phyloP scores from a whole-genome alignment of 1,140 invertebrate species.

The Caenorhabditis remanei region DNA sequence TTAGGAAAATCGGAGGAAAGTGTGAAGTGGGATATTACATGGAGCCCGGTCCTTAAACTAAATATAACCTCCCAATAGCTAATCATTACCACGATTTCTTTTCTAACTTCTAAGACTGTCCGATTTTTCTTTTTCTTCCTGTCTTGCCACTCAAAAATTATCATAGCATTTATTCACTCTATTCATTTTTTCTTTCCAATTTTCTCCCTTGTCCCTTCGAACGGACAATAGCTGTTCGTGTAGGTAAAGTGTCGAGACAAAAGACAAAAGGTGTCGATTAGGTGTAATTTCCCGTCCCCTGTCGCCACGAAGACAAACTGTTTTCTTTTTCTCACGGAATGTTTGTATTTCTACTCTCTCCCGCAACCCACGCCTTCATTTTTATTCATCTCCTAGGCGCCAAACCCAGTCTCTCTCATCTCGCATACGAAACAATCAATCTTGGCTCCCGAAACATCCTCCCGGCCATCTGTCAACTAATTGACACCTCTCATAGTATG shows the following conservation, averaged over 20 bases:
- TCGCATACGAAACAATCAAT: constrained; percentile 3
- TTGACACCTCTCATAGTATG: constrained; percentile 19
- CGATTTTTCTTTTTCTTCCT: too few relatives aligned
- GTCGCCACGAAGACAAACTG: background rate
- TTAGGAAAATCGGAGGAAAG: too few relatives aligned
- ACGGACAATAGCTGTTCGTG: constrained; percentile 1
- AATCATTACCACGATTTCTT: too few relatives aligned
- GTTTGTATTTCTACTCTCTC: background rate
- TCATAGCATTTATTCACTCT: too few relatives aligned
- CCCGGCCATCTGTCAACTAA: constrained; percentile 48
- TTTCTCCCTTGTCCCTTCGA: background rate
- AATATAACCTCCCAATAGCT: too few relatives aligned
- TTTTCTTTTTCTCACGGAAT: background rate
- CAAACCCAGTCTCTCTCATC: background rate
- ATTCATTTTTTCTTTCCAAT: too few relatives aligned
- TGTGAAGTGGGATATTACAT: too few relatives aligned
- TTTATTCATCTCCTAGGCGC: background rate
- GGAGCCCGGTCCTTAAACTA: too few relatives aligned
- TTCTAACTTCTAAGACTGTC: too few relatives aligned
- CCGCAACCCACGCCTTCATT: background rate
- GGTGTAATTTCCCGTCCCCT: constrained; percentile 8
- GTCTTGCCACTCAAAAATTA: too few relatives aligned
- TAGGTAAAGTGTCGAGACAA: background rate
- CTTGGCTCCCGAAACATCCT: constrained; percentile 15
- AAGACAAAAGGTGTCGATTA: constrained; percentile 29